Base-by-base conservation (phyloP, 2,888 invertebrate species). In the Philereme transversata region DNA sequence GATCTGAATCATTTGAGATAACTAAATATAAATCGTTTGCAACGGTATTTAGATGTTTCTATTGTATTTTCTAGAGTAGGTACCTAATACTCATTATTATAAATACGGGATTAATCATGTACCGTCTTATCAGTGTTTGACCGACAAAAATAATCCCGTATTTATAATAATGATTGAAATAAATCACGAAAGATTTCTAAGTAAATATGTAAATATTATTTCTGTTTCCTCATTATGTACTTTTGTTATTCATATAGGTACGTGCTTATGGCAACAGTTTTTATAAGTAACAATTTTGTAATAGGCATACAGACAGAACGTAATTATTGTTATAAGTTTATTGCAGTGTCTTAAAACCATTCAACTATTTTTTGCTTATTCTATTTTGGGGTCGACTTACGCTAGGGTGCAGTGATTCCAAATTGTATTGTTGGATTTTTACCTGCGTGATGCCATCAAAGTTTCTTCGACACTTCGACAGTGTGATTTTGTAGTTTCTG, bases 341-440 rank as follows among this genome's bases (percentile, higher is more conserved):
- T 59, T 64, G 51, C 70, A 67, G 45, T 57, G 63, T 61, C 64
- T 65, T 57, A 60, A 60, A 57, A 54, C 55, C 38, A 59, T 63
- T 40, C 52, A 60, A 51, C 57, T 72, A 38, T 75, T 74, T 75
- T 73, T 69, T 68, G 51, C 62, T 50, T 35, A 48, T 46, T 67
- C 56, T 53, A 58, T 60, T 52, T 41, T 67, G 63, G 74, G 73
- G 75, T 70, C 67, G 67, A 45, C 63, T 50, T 67, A 59, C 57
- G 55, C 61, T 65, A 67, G 74, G 73, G 71, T 64, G 63, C 65
- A 55, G 59, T 56, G 71, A 66, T 60, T 59, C 62, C 33, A 54
- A 57, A 62, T 60, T 67, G 61, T 64, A 73, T 72, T 76, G 71
- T 73, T 60, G 50, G 54, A 65, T 73, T 69, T 72, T 69, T 78